These are phyloP conservation scores for Irena cyanogastra DNA, from an alignment of 2,113 vertebrate genomes.

Conservation along the genomic window DNA sequence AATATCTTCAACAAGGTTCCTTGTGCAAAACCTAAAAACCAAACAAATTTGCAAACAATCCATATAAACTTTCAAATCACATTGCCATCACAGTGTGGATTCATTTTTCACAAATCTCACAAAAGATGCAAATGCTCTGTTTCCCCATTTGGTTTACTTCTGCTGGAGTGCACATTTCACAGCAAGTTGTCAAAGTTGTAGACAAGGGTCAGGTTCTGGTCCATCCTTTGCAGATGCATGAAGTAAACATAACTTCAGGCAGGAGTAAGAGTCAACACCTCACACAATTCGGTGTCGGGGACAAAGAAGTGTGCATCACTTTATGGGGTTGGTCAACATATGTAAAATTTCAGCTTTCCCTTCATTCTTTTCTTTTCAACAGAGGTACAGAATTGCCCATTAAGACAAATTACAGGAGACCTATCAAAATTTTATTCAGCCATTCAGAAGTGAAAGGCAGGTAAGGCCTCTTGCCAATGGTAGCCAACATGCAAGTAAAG, in stretches of 20 bases:
- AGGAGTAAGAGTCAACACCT: neutral
- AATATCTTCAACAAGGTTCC: neutral
- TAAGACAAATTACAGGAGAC: neutral
- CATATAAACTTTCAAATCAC: neutral
- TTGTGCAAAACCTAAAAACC: neutral
- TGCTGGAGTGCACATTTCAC: neutral
- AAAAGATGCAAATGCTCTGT: neutral
- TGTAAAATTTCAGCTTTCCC: neutral
- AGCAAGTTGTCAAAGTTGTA: neutral
- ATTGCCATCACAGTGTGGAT: neutral
- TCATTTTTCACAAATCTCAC: neutral
- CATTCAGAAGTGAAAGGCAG: neutral
- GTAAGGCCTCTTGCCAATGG: neutral
- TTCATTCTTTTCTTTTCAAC: neutral
- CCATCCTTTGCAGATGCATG: neutral
- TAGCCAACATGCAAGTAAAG: neutral
- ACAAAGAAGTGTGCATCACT: neutral
- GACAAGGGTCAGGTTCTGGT: neutral
- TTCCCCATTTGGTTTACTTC: neutral
- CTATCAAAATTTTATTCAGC: neutral
- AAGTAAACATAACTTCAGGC: neutral
- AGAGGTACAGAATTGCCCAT: neutral
- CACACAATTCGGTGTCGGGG: accelerated
- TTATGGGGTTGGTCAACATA: neutral
- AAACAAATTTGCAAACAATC: neutral